These are phyloP conservation scores for Meghimatium bilineatum DNA, from an alignment of 2,888 invertebrate species.

Conservation along the genomic window DNA sequence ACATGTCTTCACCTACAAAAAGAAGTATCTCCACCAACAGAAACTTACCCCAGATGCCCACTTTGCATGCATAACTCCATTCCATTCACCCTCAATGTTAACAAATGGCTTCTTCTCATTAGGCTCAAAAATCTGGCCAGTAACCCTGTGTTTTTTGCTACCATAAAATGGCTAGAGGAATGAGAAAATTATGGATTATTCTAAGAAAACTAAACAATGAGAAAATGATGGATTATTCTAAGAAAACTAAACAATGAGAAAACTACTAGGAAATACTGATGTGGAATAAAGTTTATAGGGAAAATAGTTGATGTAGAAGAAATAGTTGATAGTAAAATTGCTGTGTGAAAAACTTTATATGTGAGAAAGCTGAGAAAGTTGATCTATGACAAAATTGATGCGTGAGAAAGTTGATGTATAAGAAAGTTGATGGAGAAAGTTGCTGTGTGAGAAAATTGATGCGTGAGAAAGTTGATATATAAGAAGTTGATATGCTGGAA, in stretches of 20 bases:
- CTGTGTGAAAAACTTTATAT: too few relatives aligned
- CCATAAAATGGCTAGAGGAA: slow-evolving; percentile 91
- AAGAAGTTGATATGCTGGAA: too few relatives aligned
- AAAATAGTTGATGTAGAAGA: too few relatives aligned
- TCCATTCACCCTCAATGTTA: slow-evolving; percentile 96
- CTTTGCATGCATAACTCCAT: slow-evolving; percentile 94
- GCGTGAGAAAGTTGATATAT: too few relatives aligned
- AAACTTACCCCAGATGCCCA: slow-evolving; percentile 83
- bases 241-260: neutral
- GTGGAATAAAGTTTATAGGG: neutral
- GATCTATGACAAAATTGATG: too few relatives aligned
- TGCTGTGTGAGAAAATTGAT: too few relatives aligned
- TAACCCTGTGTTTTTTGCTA: slow-evolving; percentile 92
- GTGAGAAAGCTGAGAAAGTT: too few relatives aligned
- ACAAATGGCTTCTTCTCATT: slow-evolving; percentile 93
- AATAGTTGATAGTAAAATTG: too few relatives aligned
- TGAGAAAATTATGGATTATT: neutral
- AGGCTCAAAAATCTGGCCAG: slow-evolving; percentile 85
- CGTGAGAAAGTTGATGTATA: too few relatives aligned
- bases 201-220: neutral
- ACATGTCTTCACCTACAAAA: neutral
- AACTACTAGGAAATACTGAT: too few relatives aligned
- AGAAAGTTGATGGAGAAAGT: too few relatives aligned
- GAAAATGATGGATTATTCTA: neutral
- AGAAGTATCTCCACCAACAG: too few relatives aligned